Percentiles rank a stretch among this genome's conserved stretches.
Evolutionary conservation across 1,140 invertebrate genomes (phyloP).

Genomic region (Calosoma granatense): DNA sequence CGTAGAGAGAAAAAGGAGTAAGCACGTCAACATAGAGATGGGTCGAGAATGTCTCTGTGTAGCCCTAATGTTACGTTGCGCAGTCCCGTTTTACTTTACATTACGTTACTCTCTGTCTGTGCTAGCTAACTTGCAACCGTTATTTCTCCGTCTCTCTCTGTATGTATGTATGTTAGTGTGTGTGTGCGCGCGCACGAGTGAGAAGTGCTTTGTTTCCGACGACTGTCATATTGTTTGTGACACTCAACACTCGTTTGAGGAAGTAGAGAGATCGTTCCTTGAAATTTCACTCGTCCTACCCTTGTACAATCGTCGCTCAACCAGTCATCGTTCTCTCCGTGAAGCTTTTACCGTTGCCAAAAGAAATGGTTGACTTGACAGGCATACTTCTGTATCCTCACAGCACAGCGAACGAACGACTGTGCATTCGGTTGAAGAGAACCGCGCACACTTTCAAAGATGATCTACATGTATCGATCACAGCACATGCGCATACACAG

Average conservation of each 20-base stretch:
- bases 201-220: slow-evolving; percentile 7
- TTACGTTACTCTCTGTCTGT: no score
- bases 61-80: no score
- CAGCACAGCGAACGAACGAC: background rate
- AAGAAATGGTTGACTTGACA: background rate
- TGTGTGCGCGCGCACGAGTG: background rate
- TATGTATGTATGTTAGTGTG: background rate
- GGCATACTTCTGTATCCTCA: no score
- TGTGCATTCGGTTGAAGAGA: no score
- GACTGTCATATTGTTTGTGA: slow-evolving; percentile 8
- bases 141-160: no score
- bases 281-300: background rate
- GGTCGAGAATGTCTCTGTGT: no score
- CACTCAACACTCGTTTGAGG: slow-evolving; percentile 7
- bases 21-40: no score
- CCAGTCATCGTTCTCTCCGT: background rate
- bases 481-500: no score
- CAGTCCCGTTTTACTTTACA: no score
- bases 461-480: background rate
- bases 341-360: background rate
- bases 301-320: background rate
- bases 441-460: no score
- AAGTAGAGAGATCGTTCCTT: slow-evolving; percentile 4
- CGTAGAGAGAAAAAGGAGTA: background rate
- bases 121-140: no score